Evolutionary conservation across 2,888 invertebrate species (phyloP), one percentile per base, ranked within the genome.

Genomic region (Timandra comae): DNA sequence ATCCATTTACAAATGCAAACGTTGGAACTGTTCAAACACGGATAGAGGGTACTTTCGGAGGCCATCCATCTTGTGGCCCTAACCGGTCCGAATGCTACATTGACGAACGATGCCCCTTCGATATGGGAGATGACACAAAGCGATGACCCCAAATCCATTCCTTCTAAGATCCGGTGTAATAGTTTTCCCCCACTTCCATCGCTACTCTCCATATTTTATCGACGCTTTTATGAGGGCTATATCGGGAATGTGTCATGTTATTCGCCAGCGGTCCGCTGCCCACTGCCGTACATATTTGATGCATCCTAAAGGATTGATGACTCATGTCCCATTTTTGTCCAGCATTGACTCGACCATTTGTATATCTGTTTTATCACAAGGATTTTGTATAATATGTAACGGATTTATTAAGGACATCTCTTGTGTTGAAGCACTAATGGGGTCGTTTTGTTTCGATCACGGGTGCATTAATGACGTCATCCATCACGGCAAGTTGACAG

Each of bases 51-150:
- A 41, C 46, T 44, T 47, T 40, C 53, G 56, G 32, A 35, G 43
- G 44, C 55, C 63, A 75, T 78, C 72, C 68, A 72, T 80, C 76
- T 72, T 68, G 51, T 34, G 47, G n/a, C 43, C 47, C 56, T 49
- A 49, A 39, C 53, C 57, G 62, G 41, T 52, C 56, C 56, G 50
- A 55, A 55, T 53, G 65, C 50, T 52, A 56, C 67, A 54, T 58
- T 67, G 75, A 75, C 72, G 71, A 63, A 69, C 69, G 72, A 69
- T 70, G 65, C 59, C 63, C 60, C 64, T 57, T 53, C 69, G 74
- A 77, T 76, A 76, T 69, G 64, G 53, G 61, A 72, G 74, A 76
- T 74, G 81, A 76, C 75, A 75, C 80, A 77, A 77, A 70, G 67
- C 68, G 76, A 77, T 79, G 77, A 72, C 76, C 80, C 77, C 70